phyloP scores from a whole-genome alignment of 1,140 invertebrate genomes.

The Bombus sylvicola region DNA sequence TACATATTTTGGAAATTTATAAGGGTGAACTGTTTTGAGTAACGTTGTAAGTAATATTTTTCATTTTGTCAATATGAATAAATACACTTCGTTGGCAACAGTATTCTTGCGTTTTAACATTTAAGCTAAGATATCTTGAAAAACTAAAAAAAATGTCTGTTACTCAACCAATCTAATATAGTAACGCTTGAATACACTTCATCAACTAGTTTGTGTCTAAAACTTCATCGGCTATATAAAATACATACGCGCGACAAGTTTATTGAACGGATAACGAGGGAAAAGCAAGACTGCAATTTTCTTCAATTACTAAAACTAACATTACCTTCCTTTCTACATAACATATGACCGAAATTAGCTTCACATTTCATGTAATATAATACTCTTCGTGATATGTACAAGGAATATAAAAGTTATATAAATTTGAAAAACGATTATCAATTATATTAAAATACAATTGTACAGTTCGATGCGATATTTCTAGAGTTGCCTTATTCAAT shows the following conservation, averaged over 20 bases:
- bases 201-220: background rate
- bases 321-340: background rate
- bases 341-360: background rate
- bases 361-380: background rate
- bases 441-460: no score
- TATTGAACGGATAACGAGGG: background rate
- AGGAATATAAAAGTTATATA: background rate
- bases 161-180: slow-evolving; percentile 5
- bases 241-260: background rate
- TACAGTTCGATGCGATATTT: background rate
- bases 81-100: no score
- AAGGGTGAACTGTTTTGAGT: background rate
- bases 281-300: background rate
- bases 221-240: background rate
- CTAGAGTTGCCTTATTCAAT: background rate
- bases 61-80: no score
- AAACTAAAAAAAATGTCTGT: background rate
- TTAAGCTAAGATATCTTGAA: background rate
- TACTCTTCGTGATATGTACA: background rate
- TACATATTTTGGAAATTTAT: no score
- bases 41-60: background rate
- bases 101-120: background rate
- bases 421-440: background rate
- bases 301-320: background rate
- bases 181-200: slow-evolving; percentile 15